Percentiles rank a stretch among this genome's conserved stretches.
Conservation (phyloP, 92 coral and sea anemone genomes). For the Parazoanthus darwini region DNA sequence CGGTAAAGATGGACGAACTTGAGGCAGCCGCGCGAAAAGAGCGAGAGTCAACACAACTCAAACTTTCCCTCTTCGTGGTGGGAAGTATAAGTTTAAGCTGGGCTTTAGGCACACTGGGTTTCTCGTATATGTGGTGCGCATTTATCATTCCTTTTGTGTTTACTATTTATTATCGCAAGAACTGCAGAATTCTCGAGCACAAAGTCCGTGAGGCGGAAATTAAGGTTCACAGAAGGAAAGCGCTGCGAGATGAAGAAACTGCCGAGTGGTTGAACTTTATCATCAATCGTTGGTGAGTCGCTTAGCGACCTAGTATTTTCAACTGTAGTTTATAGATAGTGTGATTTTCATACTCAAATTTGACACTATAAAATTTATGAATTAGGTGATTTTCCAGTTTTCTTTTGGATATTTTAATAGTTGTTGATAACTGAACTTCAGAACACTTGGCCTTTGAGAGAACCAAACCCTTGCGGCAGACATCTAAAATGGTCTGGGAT, state of each 20-base stretch:
- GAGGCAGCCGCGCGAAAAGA: conserved; percentile 71
- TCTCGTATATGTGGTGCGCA: conserved; percentile 75
- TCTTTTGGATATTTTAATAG: neutral
- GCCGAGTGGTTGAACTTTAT: conserved; percentile 96
- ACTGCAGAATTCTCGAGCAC: conserved; percentile 68
- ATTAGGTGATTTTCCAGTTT: neutral
- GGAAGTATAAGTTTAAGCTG: conserved; percentile 67
- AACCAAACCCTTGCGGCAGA: neutral
- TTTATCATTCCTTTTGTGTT: conserved; percentile 78
- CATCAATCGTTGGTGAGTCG: conserved; percentile 85
- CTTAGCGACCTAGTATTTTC: neutral
- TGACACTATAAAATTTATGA: too few species aligned
- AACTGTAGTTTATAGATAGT: neutral
- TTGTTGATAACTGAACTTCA: neutral
- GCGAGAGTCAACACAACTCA: conserved; percentile 77
- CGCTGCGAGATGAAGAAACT: conserved; percentile 88
- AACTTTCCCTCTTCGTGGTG: conserved; percentile 71
- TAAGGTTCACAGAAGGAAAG: conserved; percentile 84
- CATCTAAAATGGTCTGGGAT: neutral
- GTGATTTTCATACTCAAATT: neutral
- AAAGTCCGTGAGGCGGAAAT: conserved; percentile 82
- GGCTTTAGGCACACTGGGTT: conserved; percentile 79
- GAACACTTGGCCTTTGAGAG: neutral
- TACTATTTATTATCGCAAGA: conserved; percentile 86
- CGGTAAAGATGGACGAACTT: conserved; percentile 47